Percentiles rank a stretch among this genome's conserved stretches.
Evolutionary conservation across 2,888 invertebrate genomes (phyloP).

Genomic region (Amaurobius ferox): DNA sequence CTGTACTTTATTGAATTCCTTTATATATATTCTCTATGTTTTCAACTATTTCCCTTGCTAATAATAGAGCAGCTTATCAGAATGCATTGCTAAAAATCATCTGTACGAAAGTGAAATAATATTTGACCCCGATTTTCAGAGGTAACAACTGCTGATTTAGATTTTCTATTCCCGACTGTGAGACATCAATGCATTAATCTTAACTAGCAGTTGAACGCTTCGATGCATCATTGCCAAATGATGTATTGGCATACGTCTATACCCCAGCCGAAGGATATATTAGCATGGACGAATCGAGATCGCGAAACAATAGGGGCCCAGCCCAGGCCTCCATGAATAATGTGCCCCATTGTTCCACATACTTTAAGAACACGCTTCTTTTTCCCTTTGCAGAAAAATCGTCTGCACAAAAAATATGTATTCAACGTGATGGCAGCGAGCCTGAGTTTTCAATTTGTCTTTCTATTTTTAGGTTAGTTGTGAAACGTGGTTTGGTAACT

Average conservation of each 20-base stretch:
- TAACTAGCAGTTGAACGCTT: not conserved
- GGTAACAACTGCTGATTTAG: not conserved
- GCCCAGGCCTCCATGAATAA: slow-evolving; percentile 8
- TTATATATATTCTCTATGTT: too few relatives aligned
- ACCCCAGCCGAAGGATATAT: not conserved
- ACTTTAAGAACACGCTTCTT: not conserved
- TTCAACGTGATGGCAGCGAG: not conserved
- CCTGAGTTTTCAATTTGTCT: slow-evolving; percentile 1
- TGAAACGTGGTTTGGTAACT: not conserved
- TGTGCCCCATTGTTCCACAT: slow-evolving; percentile 12
- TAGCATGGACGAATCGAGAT: not conserved
- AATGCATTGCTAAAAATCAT: not conserved
- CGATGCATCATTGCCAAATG: slow-evolving; percentile 8
- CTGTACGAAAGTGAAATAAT: not conserved
- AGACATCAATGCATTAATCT: slow-evolving; percentile 14
- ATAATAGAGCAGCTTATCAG: too few relatives aligned
- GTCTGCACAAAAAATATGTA: not conserved
- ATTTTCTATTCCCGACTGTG: not conserved
- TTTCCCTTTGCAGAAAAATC: not conserved
- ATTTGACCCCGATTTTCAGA: not conserved
- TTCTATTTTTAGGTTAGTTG: not conserved
- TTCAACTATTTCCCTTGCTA: too few relatives aligned
- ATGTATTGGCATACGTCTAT: slow-evolving; percentile 12
- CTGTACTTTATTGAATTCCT: too few relatives aligned
- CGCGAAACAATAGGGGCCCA: slow-evolving; percentile 9